These are phyloP conservation scores for Uropsilus gracilis DNA, from an alignment of 2,113 vertebrate genomes.

Conservation along the genomic window DNA sequence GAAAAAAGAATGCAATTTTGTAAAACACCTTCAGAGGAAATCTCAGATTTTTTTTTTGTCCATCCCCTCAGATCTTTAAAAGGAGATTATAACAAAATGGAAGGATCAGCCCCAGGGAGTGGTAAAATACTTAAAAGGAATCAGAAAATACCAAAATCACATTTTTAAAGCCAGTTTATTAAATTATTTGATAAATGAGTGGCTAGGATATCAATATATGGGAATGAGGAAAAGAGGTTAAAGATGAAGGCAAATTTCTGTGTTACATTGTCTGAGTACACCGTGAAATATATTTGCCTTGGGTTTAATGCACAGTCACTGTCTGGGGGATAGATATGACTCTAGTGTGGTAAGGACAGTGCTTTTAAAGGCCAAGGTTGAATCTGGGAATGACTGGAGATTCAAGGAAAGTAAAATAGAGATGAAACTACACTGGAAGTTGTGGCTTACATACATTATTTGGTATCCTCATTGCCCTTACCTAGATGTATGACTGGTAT, in stretches of 20 bases:
- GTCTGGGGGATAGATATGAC: no score
- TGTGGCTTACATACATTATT: neutral
- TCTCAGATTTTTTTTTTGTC: no score
- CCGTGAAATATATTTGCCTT: neutral
- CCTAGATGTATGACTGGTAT: no score
- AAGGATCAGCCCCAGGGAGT: neutral
- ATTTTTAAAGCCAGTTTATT: neutral
- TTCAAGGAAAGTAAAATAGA: neutral
- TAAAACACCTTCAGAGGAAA: neutral
- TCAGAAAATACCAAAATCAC: no score
- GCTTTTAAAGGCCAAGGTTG: neutral
- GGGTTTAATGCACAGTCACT: no score
- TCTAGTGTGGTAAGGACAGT: rapidly evolving
- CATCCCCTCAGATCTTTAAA: neutral
- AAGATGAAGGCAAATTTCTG: neutral
- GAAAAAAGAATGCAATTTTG: no score
- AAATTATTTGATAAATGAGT: neutral
- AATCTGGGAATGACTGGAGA: neutral
- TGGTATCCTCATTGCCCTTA: no score
- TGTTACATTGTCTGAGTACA: neutral
- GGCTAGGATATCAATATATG: neutral
- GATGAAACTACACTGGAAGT: no score
- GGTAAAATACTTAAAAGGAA: neutral
- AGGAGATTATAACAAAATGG: neutral
- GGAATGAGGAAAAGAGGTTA: neutral